A percentile compares a stretch with the other conserved stretches of the same genome.
Conservation (phyloP, 2,797 vertebrate species). For the Microctenopoma stevenorrisi region DNA sequence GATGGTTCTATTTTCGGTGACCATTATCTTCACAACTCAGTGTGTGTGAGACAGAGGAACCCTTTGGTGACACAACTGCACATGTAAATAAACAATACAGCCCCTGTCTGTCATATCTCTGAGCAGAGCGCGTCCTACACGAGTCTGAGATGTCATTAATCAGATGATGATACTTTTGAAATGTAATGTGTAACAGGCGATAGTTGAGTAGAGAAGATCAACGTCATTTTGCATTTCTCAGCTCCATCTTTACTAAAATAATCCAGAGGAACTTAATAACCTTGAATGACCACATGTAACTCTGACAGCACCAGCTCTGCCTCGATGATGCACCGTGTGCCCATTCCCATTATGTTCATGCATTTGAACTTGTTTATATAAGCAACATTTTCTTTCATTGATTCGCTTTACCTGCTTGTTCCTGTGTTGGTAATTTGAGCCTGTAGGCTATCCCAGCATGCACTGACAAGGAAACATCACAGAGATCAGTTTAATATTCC, state of each 20-base stretch:
- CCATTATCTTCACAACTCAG: slow-evolving; percentile 67
- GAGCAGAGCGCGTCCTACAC: slow-evolving; percentile 33
- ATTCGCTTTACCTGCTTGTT: slow-evolving; percentile 51
- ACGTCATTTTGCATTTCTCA: slow-evolving; percentile 20
- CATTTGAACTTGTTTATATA: slow-evolving; percentile 53
- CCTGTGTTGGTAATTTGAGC: slow-evolving; percentile 37
- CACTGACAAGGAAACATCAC: slow-evolving; percentile 24
- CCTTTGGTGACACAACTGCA: slow-evolving; percentile 52
- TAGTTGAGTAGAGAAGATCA: background rate
- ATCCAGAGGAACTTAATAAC: slow-evolving; percentile 50
- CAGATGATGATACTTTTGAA: background rate
- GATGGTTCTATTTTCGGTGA: slow-evolving; percentile 69
- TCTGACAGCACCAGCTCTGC: slow-evolving; percentile 15
- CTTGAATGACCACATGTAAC: slow-evolving; percentile 6
- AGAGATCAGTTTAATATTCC: slow-evolving; percentile 1
- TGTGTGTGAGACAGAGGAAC: slow-evolving; percentile 62
- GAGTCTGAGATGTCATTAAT: slow-evolving; percentile 21
- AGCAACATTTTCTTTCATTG: slow-evolving; percentile 46
- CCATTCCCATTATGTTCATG: slow-evolving; percentile 33
- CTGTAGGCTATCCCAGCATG: slow-evolving; percentile 43
- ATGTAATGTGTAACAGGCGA: background rate
- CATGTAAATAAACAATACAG: slow-evolving; percentile 66
- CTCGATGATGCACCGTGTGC: slow-evolving; percentile 19
- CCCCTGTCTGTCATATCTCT: slow-evolving; percentile 58
- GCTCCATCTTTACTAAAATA: slow-evolving; percentile 2